These are phyloP conservation scores for Eulemur albifrons DNA, from an alignment of 2,797 vertebrate genomes.

Conservation along the genomic window DNA sequence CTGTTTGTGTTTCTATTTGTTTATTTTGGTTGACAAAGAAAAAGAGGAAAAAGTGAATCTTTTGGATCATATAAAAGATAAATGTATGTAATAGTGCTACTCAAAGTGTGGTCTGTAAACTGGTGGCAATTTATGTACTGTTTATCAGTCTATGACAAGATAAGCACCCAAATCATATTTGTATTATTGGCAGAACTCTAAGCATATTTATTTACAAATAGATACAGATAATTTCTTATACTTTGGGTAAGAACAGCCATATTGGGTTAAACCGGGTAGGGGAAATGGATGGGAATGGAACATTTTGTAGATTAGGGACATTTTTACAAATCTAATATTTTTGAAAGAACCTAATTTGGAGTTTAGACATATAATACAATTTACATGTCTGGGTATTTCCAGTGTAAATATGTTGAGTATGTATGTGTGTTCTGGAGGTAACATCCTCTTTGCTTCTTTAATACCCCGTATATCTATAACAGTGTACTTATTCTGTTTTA, in stretches of 20 bases:
- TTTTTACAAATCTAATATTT: slow-evolving; percentile 38
- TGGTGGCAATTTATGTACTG: not conserved
- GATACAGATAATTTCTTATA: not conserved
- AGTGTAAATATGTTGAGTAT: not conserved
- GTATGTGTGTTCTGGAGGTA: not conserved
- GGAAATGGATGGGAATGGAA: not conserved
- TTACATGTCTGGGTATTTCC: slow-evolving; percentile 23
- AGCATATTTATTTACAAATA: slow-evolving; percentile 10
- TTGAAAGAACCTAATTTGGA: slow-evolving; percentile 27
- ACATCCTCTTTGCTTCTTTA: slow-evolving; percentile 9
- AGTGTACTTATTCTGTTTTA: not conserved
- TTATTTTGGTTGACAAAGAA: slow-evolving; percentile 63
- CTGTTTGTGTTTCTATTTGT: slow-evolving; percentile 24
- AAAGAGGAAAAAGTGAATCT: slow-evolving; percentile 10
- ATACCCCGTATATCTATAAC: not conserved
- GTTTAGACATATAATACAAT: slow-evolving; percentile 15
- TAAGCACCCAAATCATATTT: slow-evolving; percentile 26
- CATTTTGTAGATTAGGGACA: not conserved
- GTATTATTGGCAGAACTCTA: not conserved
- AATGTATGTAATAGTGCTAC: not conserved
- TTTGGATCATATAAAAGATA: not conserved
- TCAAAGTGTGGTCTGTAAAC: not conserved
- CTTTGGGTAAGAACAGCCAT: not conserved
- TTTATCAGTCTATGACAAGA: not conserved
- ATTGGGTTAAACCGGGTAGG: slow-evolving; percentile 14